Conservation (phyloP, 2,888 invertebrate genomes). For the Monopis laevigella region DNA sequence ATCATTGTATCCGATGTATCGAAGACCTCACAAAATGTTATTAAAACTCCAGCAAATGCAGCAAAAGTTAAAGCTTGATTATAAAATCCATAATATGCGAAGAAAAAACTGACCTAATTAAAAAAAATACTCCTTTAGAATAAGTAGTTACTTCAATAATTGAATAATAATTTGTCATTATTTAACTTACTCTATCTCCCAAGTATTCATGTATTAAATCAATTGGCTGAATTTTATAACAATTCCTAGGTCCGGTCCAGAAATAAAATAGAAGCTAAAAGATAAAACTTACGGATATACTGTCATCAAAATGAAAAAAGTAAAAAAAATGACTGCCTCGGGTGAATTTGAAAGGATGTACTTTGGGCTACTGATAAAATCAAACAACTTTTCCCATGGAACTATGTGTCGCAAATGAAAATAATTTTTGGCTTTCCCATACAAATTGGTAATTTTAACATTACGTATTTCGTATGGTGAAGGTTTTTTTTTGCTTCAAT, state of each 20-base stretch:
- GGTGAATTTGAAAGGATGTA: too few relatives aligned
- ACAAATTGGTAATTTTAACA: too few relatives aligned
- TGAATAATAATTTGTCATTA: neutral
- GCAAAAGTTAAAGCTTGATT: slow-evolving; percentile 54
- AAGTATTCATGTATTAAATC: slow-evolving; percentile 66
- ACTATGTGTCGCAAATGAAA: too few relatives aligned
- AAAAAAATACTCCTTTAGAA: too few relatives aligned
- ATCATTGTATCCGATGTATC: slow-evolving; percentile 12
- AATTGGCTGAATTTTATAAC: slow-evolving; percentile 69
- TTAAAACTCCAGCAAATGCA: slow-evolving; percentile 44
- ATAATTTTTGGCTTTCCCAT: too few relatives aligned
- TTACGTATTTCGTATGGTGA: too few relatives aligned
- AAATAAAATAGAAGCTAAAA: slow-evolving; percentile 25
- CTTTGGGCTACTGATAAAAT: too few relatives aligned
- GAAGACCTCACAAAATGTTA: slow-evolving; percentile 43
- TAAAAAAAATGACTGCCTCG: too few relatives aligned
- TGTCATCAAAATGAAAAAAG: too few relatives aligned
- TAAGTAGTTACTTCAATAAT: neutral
- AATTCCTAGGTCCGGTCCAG: slow-evolving; percentile 65
- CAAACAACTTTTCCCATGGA: too few relatives aligned
- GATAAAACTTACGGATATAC: too few relatives aligned
- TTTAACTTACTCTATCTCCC: slow-evolving; percentile 37
- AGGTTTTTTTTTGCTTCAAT: too few relatives aligned
- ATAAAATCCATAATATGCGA: slow-evolving; percentile 66
- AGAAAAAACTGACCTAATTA: slow-evolving; percentile 59